phyloP scores from a whole-genome alignment of 2,888 invertebrate species.

The Crepidodera aurea region DNA sequence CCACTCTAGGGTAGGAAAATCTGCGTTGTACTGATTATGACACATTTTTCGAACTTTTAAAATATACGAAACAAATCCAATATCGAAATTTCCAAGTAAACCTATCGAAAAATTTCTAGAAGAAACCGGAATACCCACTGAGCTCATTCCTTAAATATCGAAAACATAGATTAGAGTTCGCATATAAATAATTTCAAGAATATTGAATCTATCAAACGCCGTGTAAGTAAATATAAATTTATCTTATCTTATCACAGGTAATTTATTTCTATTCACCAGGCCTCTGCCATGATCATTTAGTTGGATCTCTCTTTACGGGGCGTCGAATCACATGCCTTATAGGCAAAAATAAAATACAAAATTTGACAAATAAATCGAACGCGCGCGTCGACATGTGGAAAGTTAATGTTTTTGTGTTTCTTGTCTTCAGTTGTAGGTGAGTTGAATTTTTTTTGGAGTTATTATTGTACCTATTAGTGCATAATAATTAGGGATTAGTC shows the following conservation, averaged over 20 bases:
- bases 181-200: no score
- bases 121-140: neutral
- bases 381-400: conserved; percentile 1
- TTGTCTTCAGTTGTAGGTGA: neutral
- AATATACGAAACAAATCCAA: no score
- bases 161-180: neutral
- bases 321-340: conserved; percentile 10
- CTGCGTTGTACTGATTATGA: no score
- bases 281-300: conserved; percentile 21
- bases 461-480: no score
- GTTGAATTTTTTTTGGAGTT: neutral
- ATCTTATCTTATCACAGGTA: conserved; percentile 37
- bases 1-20: no score
- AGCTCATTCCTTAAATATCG: neutral
- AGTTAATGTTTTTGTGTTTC: neutral
- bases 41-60: no score
- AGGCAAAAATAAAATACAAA: conserved; percentile 1
- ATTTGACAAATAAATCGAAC: neutral
- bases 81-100: neutral
- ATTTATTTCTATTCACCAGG: conserved; percentile 23
- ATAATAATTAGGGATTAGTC: no score
- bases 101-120: neutral
- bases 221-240: conserved; percentile 23
- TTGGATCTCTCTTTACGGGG: conserved; percentile 4
- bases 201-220: conserved; percentile 8